These are phyloP conservation scores for Pygocentrus nattereri DNA, from an alignment of 2,797 vertebrate genomes.

Conservation along the genomic window DNA sequence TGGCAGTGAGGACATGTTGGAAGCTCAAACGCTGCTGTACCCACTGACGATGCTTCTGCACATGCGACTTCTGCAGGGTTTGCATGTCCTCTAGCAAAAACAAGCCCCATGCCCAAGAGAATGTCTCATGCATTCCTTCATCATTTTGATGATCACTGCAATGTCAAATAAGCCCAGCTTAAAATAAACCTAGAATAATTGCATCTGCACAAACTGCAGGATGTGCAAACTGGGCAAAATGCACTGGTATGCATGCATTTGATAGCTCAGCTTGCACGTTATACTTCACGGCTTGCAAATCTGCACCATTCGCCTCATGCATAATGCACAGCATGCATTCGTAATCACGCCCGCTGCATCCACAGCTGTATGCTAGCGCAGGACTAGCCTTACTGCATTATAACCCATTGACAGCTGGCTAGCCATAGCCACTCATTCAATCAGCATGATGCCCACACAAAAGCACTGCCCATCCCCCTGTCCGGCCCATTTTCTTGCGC, in stretches of 20 bases:
- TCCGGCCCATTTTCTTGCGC: not conserved
- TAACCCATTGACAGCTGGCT: not conserved
- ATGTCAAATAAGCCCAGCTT: not conserved
- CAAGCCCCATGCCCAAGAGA: not conserved
- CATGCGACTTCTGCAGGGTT: conserved; percentile 5
- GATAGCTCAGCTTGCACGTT: not conserved
- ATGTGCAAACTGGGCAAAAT: not conserved
- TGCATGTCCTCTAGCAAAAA: conserved; percentile 6
- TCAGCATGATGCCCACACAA: conserved; percentile 28
- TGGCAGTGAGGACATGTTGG: conserved; percentile 41
- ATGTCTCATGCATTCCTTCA: no score
- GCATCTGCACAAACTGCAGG: not conserved
- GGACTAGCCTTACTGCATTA: not conserved
- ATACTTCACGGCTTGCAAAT: not conserved
- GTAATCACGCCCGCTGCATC: not conserved
- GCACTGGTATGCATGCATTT: not conserved
- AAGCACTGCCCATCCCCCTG: conserved; percentile 46
- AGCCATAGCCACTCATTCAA: conserved; percentile 41
- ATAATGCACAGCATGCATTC: not conserved
- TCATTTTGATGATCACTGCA: no score
- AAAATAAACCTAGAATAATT: no score
- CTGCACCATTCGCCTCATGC: not conserved
- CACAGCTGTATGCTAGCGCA: not conserved
- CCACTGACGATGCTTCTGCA: conserved; percentile 2
- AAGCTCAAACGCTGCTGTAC: not conserved